These are phyloP conservation scores for Drosophila setosimentum DNA, from an alignment of 2,888 invertebrate genomes.

Conservation along the genomic window DNA sequence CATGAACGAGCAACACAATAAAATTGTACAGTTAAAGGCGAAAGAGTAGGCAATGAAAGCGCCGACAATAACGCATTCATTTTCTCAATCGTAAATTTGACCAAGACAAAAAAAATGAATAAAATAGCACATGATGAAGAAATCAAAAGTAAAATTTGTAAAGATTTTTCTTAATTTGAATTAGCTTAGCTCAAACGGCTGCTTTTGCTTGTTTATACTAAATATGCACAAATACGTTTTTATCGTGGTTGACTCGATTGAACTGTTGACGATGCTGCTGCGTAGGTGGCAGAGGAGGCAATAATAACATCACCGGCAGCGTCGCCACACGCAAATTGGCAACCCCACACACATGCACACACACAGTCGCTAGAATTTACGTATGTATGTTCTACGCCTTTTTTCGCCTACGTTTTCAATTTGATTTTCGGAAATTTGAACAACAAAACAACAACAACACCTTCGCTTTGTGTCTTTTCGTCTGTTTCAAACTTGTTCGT, in stretches of 20 bases:
- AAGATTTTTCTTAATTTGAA: slow-evolving; percentile 46
- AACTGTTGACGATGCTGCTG: slow-evolving; percentile 40
- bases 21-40: slow-evolving; percentile 58
- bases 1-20: slow-evolving; percentile 11
- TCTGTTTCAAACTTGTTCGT: slow-evolving; percentile 67
- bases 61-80: slow-evolving; percentile 31
- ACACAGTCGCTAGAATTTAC: slow-evolving; percentile 13
- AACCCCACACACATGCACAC: slow-evolving; percentile 42
- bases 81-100: slow-evolving; percentile 36
- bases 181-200: slow-evolving; percentile 74
- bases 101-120: slow-evolving; percentile 19
- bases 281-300: slow-evolving; percentile 53
- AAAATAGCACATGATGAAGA: not conserved
- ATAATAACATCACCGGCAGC: slow-evolving; percentile 37
- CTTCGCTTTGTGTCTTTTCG: slow-evolving; percentile 67
- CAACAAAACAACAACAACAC: slow-evolving; percentile 66
- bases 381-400: slow-evolving; percentile 46
- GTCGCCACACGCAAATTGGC: slow-evolving; percentile 63
- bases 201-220: slow-evolving; percentile 38
- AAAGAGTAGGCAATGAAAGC: slow-evolving; percentile 51
- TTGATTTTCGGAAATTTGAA: slow-evolving; percentile 72
- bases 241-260: slow-evolving; percentile 35
- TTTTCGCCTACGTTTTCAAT: slow-evolving; percentile 77
- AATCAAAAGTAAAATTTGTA: slow-evolving; percentile 23
- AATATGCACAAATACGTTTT: slow-evolving; percentile 23